A percentile compares a stretch with the other conserved stretches of the same genome.
phyloP scores from a whole-genome alignment of 2,888 invertebrate genomes.

The Dolichopus griseipennis region DNA sequence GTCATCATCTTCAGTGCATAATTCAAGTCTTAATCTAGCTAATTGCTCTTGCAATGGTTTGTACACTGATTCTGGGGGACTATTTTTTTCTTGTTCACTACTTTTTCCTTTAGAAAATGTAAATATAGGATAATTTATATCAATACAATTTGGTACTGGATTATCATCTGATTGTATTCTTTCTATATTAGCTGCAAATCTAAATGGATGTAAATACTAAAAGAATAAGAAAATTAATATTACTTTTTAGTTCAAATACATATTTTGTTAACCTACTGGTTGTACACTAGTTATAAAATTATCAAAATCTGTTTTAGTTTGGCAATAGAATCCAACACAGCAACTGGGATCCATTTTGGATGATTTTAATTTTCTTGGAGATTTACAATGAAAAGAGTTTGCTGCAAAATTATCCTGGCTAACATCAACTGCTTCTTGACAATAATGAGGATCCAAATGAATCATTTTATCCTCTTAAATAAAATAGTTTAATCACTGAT shows the following conservation, averaged over 20 bases:
- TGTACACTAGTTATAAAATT: constrained; percentile 62
- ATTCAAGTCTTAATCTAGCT: constrained; percentile 49
- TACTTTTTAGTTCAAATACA: not conserved
- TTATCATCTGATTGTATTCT: constrained; percentile 23
- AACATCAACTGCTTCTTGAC: constrained; percentile 83
- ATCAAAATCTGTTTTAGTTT: constrained; percentile 65
- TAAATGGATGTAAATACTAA: constrained; percentile 48
- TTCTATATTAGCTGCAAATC: constrained; percentile 29
- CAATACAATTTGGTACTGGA: constrained; percentile 31
- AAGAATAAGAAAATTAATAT: constrained; percentile 15
- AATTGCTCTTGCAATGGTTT: constrained; percentile 50
- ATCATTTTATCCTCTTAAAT: constrained; percentile 73
- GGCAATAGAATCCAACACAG: constrained; percentile 82
- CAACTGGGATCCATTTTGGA: constrained; percentile 88
- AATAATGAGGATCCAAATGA: constrained; percentile 89
- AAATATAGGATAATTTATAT: constrained; percentile 69
- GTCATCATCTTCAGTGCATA: constrained; percentile 53
- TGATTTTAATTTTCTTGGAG: constrained; percentile 74
- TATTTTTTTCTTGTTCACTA: constrained; percentile 42
- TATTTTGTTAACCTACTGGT: constrained; percentile 45
- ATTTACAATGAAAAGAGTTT: constrained; percentile 74
- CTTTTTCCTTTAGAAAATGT: constrained; percentile 66
- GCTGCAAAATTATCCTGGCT: constrained; percentile 68
- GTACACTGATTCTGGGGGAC: constrained; percentile 43
- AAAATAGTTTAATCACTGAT: not conserved